Percentiles rank a stretch among this genome's conserved stretches.
These are phyloP conservation scores for Colistium nudipinnis DNA, from an alignment of 2,113 vertebrate genomes.

Conservation along the genomic window DNA sequence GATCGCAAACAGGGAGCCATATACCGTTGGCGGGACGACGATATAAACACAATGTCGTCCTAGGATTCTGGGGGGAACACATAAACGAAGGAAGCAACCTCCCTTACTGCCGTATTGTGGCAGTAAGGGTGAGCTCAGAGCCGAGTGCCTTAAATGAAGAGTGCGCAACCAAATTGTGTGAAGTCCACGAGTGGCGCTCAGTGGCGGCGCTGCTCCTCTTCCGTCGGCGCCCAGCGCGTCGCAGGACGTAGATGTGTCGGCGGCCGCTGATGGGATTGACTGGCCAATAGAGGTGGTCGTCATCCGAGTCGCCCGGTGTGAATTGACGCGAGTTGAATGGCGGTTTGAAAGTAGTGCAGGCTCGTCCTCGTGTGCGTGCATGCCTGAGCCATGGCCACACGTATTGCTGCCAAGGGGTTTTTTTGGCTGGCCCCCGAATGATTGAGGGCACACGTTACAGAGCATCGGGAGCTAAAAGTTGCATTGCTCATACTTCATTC, in stretches of 20 bases:
- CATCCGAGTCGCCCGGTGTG: conserved; percentile 13
- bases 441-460: conserved; percentile 21
- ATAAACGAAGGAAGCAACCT: neutral
- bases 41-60: conserved; percentile 15
- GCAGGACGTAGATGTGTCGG: conserved; percentile 51
- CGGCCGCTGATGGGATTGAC: conserved; percentile 55
- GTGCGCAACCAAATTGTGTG: neutral
- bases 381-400: conserved; percentile 2
- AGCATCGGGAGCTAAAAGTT: conserved; percentile 1
- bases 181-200: neutral
- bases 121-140: neutral
- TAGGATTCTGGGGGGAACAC: neutral
- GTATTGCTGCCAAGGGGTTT: conserved; percentile 12
- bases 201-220: conserved; percentile 26
- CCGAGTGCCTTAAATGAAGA: conserved; percentile 8
- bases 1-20: conserved; percentile 23
- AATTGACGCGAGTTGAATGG: conserved; percentile 46
- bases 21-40: neutral
- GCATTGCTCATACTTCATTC: conserved; percentile 6
- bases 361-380: conserved; percentile 4
- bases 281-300: conserved; percentile 18
- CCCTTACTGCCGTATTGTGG: neutral
- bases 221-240: conserved; percentile 47
- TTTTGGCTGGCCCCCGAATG: conserved; percentile 13
- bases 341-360: conserved; percentile 48